Evolutionary conservation across 2,888 invertebrate genomes (phyloP).

Genomic region (Octonoba sinensis): DNA sequence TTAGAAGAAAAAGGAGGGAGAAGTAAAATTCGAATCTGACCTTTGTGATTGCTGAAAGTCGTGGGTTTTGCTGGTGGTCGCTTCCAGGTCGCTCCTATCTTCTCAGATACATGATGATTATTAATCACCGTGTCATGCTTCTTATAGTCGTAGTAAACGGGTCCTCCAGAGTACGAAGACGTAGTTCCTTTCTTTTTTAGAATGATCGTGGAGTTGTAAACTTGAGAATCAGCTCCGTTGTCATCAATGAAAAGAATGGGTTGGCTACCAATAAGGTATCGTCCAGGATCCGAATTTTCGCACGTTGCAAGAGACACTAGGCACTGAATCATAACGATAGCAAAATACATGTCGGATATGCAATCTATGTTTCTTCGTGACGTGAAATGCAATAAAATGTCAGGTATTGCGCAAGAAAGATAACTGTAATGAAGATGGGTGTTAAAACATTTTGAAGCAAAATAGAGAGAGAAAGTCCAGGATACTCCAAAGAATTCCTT

Average conservation of each 20-base stretch:
- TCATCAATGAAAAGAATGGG: constrained; percentile 29
- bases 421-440: no score
- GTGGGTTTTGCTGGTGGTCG: constrained; percentile 24
- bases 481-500: no score
- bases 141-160: constrained; percentile 26
- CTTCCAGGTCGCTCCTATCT: constrained; percentile 24
- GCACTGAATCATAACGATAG: no score
- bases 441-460: no score
- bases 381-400: not conserved
- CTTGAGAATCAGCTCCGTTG: constrained; percentile 9
- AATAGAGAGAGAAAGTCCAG: no score
- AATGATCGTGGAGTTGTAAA: constrained; percentile 34
- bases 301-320: no score
- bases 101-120: constrained; percentile 24
- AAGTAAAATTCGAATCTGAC: constrained; percentile 17
- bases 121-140: constrained; percentile 24
- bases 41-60: constrained; percentile 52
- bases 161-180: constrained; percentile 4
- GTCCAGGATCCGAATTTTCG: not conserved
- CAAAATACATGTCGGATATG: no score
- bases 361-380: no score
- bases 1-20: not conserved
- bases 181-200: constrained; percentile 33
- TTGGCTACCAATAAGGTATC: constrained; percentile 34
- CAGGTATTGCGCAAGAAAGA: no score